Percentiles rank a stretch among this genome's conserved stretches.
Evolutionary conservation across 1,140 invertebrate species (phyloP).

Genomic region (Pogonomyrmex barbatus): DNA sequence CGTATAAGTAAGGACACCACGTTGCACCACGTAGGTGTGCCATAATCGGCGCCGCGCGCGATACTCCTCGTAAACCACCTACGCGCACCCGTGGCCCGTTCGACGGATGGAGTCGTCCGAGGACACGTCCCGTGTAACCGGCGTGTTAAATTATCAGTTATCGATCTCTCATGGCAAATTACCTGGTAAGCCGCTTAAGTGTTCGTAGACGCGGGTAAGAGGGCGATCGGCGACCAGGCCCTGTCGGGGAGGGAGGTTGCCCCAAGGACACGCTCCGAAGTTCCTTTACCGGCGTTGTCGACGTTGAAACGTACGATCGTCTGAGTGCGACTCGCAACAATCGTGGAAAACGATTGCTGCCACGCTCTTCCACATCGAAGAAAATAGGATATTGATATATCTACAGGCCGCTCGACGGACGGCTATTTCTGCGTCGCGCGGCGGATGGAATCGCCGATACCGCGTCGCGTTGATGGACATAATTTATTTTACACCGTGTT

Average conservation of each 20-base stretch:
- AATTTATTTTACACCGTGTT: constrained; percentile 5
- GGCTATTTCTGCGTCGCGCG: not conserved
- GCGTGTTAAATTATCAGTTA: constrained; percentile 70
- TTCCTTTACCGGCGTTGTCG: constrained; percentile 25
- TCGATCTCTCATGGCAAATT: constrained; percentile 69
- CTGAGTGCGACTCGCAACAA: constrained; percentile 19
- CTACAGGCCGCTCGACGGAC: not conserved
- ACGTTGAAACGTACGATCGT: not conserved
- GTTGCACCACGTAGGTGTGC: not conserved
- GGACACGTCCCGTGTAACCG: constrained; percentile 55
- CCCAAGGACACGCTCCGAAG: constrained; percentile 40
- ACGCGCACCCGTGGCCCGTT: constrained; percentile 27
- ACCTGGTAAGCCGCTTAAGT: constrained; percentile 64
- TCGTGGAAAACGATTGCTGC: constrained; percentile 15
- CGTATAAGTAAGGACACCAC: constrained; percentile 6
- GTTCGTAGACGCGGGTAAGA: constrained; percentile 50
- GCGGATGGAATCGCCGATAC: not conserved
- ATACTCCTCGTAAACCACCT: constrained; percentile 62
- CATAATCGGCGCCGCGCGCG: constrained; percentile 41
- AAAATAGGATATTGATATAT: constrained; percentile 25
- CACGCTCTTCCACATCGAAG: not conserved
- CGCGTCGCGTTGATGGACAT: not conserved
- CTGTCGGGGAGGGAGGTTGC: constrained; percentile 41
- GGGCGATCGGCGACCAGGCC: constrained; percentile 9
- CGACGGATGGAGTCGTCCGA: constrained; percentile 60